Base-by-base conservation (phyloP, 2,113 vertebrate species). In the Salvelinus namaycush region DNA sequence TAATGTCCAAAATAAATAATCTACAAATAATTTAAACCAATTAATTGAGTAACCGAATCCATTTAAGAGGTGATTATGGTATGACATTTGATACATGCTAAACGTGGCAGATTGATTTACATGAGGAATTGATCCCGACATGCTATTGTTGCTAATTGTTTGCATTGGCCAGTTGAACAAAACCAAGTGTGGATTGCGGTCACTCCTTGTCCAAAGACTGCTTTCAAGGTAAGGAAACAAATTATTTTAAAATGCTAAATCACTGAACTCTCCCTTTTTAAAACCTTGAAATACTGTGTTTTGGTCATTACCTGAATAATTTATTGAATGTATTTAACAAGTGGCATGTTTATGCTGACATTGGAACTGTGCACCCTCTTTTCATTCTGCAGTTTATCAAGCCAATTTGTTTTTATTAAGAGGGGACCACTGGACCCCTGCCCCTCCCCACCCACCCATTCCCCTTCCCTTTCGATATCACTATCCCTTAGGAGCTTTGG, bases 371-470 rank as follows among this genome's bases (percentile, higher is more conserved):
- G 60, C 72, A 44, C 26, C 54, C 51, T 66, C 34, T 51, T 27
- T 57, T 78, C 20, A 77, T 78, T 39, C 48, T 73, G 76, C 62
- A 79, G 64, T 91, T 89, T 89, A 90, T 89, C 84, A 90, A 85
- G 78, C 77, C 78, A 81, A 90, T 88, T 89, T 92, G 87, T 90
- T 91, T 89, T 92, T 89, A 90, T 89, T 80, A 82, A 88, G 84
- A 82, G 76, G 84, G 62, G 75, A 89, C 91, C 76, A 34, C 86
- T 83, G 84, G 84, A 89, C 83, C 84, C 79, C 73, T 72, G 78
- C 78, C 20, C 6, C 34, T 34, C 14, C 51, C 54, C 16, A 57
- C 13, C 62, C 62, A 4, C 60, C 7, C 60, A 64, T 11, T 24
- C 18, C 67, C 67, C 7, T 14, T 31, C 31, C 82, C 68, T 83